Conservation (phyloP, 2,888 invertebrate species). For the Drosophila nr. perissopoda region DNA sequence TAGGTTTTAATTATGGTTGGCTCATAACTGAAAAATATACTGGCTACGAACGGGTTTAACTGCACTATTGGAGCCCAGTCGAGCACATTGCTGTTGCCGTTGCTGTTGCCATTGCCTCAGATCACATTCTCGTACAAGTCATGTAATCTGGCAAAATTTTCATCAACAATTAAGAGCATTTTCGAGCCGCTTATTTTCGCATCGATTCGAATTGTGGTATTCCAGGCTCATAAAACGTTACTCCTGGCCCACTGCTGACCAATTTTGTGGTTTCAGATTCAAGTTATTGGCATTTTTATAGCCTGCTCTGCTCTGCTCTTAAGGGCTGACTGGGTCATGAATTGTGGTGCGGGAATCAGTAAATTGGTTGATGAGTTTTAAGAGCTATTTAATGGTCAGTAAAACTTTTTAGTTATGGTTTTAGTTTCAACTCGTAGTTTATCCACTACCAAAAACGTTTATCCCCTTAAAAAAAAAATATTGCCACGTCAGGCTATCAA, state of each 20-base stretch:
- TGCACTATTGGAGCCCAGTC: slow-evolving; percentile 36
- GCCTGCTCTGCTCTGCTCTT: slow-evolving; percentile 20
- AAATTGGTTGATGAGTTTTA: slow-evolving; percentile 49
- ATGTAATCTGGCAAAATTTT: slow-evolving; percentile 57
- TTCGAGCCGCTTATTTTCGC: slow-evolving; percentile 49
- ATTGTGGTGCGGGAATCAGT: not conserved
- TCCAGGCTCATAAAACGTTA: slow-evolving; percentile 29
- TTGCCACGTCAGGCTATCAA: not conserved
- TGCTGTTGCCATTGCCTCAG: not conserved
- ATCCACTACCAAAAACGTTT: not conserved
- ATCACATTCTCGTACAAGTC: slow-evolving; percentile 31
- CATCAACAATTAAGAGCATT: slow-evolving; percentile 67
- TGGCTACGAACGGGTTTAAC: slow-evolving; percentile 29
- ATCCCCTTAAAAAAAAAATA: not conserved
- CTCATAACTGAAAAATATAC: slow-evolving; percentile 58
- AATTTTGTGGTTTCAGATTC: slow-evolving; percentile 47
- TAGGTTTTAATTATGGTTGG: slow-evolving; percentile 71
- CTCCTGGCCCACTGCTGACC: slow-evolving; percentile 30
- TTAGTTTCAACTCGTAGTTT: slow-evolving; percentile 3
- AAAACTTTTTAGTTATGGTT: slow-evolving; percentile 8
- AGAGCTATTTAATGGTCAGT: slow-evolving; percentile 21
- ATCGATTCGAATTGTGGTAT: slow-evolving; percentile 5
- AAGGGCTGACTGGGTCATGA: slow-evolving; percentile 4
- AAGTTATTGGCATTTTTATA: slow-evolving; percentile 60
- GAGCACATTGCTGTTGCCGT: not conserved